Base-by-base conservation (phyloP, 2,888 invertebrate genomes). In the Encarsia formosa region DNA sequence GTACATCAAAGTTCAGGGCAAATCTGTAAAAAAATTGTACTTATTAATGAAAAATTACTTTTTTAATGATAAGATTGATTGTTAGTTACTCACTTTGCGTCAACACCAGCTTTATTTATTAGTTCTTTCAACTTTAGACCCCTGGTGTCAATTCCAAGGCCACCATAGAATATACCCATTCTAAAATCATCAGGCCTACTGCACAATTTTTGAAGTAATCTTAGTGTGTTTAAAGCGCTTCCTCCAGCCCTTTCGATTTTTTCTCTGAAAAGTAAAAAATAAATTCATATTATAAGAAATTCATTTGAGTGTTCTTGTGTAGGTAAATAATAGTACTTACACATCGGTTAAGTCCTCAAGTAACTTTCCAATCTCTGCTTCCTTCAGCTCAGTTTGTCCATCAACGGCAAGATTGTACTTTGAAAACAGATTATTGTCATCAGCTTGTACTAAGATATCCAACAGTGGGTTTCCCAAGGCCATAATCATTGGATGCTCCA, bases 391-490 rank as follows among this genome's bases (percentile, higher is more conserved):
- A n/a, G 57, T 60, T 57, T 69, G 66, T 11, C 66, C 70, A 43
- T 75, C 71, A 4, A 62, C 49, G 18, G 63, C 63, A 5, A 75
- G 65, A 48, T 61, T 59, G 53, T 69, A 68, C 41, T 71, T 69
- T 9, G 65, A 58, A 22, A 68, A 44, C n/a, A 68, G 58, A 46
- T 70, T 48, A 13, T 60, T 63, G 8, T 63, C 62, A 53, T 69
- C 65, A 3, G 63, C 56, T 15, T 67, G 59, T 3, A 71, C 63
- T 16, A 63, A 59, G 20, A 70, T 64, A 56, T 75, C 75, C 43
- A 75, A 45, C 19, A 75, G 54, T 16, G 75, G 74, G 64, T 75
- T 74, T 13, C 74, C 75, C 46, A 75, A 72, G 38, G 69, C 66
- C 51, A 69, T 56, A 15, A 74, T 59, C 9, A 66, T 62, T 35